Conservation (phyloP, 2,888 invertebrate species). For the Spilarctia lutea region DNA sequence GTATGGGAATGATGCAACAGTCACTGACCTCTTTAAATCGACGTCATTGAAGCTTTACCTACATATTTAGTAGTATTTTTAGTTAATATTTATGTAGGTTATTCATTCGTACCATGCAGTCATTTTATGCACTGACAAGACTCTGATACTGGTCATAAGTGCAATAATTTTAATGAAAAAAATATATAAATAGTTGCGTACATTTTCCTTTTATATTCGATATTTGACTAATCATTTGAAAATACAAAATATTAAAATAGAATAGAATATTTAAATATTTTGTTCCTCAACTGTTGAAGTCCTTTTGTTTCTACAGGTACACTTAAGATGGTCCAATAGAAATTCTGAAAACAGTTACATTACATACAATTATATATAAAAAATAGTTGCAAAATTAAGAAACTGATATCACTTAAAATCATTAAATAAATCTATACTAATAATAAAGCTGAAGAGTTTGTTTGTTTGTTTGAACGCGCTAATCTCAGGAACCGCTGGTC, state of each 20-base stretch:
- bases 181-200: too few relatives aligned
- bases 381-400: too few relatives aligned
- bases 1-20: slow-evolving; percentile 36
- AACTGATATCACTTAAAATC: too few relatives aligned
- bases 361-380: neutral
- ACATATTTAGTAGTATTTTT: neutral
- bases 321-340: neutral
- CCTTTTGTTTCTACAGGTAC: neutral
- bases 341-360: neutral
- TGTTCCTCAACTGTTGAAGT: too few relatives aligned
- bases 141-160: neutral
- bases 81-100: neutral
- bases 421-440: too few relatives aligned
- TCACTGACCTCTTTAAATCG: slow-evolving; percentile 37
- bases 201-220: neutral
- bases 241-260: too few relatives aligned
- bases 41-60: slow-evolving; percentile 4
- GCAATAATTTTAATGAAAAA: neutral
- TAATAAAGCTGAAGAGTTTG: too few relatives aligned
- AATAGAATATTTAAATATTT: too few relatives aligned
- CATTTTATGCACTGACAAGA: neutral
- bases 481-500: too few relatives aligned
- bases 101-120: neutral
- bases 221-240: neutral
- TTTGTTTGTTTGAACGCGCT: too few relatives aligned